Conservation (phyloP, 2,888 invertebrate genomes). For the Chorisops tibialis region DNA sequence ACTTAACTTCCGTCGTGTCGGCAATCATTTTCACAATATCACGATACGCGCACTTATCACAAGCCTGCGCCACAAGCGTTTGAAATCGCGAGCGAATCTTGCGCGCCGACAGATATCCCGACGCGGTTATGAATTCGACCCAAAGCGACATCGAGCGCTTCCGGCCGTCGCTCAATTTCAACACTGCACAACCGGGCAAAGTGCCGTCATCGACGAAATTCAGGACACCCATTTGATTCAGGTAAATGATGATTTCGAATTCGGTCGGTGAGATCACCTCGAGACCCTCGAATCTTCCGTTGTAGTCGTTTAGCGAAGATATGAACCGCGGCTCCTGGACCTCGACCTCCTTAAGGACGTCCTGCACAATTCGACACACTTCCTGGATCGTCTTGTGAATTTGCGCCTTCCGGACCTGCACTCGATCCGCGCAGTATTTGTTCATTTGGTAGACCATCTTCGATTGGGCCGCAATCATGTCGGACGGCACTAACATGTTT, state of each 20-base stretch:
- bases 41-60: slow-evolving; percentile 90
- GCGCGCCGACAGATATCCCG: slow-evolving; percentile 90
- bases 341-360: slow-evolving; percentile 92
- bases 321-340: slow-evolving; percentile 94
- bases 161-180: slow-evolving; percentile 92
- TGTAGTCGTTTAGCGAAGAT: slow-evolving; percentile 84
- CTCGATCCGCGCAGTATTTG: slow-evolving; percentile 89
- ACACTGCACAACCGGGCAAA: slow-evolving; percentile 86
- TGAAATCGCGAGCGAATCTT: slow-evolving; percentile 94
- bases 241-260: slow-evolving; percentile 91
- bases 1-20: slow-evolving; percentile 89
- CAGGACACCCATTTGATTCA: slow-evolving; percentile 98
- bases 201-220: slow-evolving; percentile 97
- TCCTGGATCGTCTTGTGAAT: slow-evolving; percentile 88
- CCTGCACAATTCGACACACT: slow-evolving; percentile 89
- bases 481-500: slow-evolving; percentile 86
- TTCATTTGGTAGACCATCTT: slow-evolving; percentile 95
- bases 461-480: slow-evolving; percentile 92
- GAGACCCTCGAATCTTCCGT: slow-evolving; percentile 87
- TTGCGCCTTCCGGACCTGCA: slow-evolving; percentile 79
- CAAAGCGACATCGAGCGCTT: slow-evolving; percentile 96
- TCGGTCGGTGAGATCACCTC: slow-evolving; percentile 91
- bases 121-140: slow-evolving; percentile 97
- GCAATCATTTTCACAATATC: slow-evolving; percentile 94
- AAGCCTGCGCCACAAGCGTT: slow-evolving; percentile 83